A percentile compares a stretch with the other conserved stretches of the same genome.
These are phyloP conservation scores for Dasyurus viverrinus DNA, from an alignment of 2,113 vertebrate species.

Conservation along the genomic window DNA sequence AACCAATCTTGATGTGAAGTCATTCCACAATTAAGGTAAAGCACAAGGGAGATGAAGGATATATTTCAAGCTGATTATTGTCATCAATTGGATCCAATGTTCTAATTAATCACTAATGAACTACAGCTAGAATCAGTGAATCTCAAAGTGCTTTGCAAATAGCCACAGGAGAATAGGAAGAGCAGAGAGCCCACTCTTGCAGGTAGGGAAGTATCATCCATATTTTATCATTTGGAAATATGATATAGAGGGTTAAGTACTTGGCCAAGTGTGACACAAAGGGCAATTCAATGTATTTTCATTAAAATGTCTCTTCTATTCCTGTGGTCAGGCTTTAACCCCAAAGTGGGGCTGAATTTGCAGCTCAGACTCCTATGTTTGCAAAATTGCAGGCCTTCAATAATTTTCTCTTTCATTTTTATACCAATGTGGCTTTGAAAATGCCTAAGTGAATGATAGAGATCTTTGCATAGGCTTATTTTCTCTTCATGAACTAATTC, in stretches of 20 bases:
- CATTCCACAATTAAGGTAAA: slow-evolving; percentile 5
- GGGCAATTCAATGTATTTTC: slow-evolving; percentile 6
- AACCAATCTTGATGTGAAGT: neutral
- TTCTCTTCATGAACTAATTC: neutral
- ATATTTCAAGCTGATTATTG: neutral
- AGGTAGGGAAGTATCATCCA: neutral
- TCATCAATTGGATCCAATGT: neutral
- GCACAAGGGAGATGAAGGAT: neutral
- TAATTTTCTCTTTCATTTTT: neutral
- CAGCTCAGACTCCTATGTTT: neutral
- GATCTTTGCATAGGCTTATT: neutral
- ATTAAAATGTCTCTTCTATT: slow-evolving; percentile 22
- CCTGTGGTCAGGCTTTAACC: slow-evolving; percentile 30
- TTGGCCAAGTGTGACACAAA: slow-evolving; percentile 11
- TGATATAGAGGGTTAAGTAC: neutral
- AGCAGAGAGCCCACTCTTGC: neutral
- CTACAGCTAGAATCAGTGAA: neutral
- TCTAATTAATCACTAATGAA: neutral
- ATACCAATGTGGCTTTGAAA: neutral
- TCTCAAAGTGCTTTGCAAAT: slow-evolving; percentile 3
- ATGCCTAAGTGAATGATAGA: neutral
- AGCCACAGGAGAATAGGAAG: neutral
- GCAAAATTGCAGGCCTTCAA: neutral
- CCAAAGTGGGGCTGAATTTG: slow-evolving; percentile 4
- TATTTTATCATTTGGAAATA: slow-evolving; percentile 31